Percentiles rank a stretch among this genome's conserved stretches.
Evolutionary conservation across 2,888 invertebrate species (phyloP).

Genomic region (Malthinus flaveolus): DNA sequence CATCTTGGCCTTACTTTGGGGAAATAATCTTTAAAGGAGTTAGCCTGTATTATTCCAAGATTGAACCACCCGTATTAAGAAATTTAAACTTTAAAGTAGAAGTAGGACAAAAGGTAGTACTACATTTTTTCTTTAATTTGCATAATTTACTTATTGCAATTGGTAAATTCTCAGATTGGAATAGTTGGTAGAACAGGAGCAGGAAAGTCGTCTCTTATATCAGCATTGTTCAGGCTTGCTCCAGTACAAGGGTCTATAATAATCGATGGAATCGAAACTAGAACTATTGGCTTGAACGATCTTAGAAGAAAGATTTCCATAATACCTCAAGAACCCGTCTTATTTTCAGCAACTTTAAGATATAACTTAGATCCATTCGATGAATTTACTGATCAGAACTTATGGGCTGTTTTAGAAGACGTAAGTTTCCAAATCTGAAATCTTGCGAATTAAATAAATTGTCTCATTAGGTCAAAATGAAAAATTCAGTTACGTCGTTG

Average conservation of each 20-base stretch:
- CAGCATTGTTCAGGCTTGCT: slow-evolving; percentile 58
- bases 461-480: slow-evolving; percentile 81
- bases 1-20: slow-evolving; percentile 63
- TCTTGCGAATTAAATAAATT: no score
- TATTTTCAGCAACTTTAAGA: neutral
- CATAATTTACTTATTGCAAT: no score
- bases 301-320: slow-evolving; percentile 59
- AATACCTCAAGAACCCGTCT: slow-evolving; percentile 63
- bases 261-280: slow-evolving; percentile 56
- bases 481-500: slow-evolving; percentile 66
- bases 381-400: slow-evolving; percentile 57
- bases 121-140: no score
- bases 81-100: slow-evolving; percentile 54
- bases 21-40: slow-evolving; percentile 61
- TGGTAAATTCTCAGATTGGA: slow-evolving; percentile 54
- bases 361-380: slow-evolving; percentile 2
- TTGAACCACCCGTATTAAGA: slow-evolving; percentile 64
- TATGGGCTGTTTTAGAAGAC: slow-evolving; percentile 70
- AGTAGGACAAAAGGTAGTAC: slow-evolving; percentile 54
- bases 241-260: slow-evolving; percentile 54
- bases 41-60: slow-evolving; percentile 62
- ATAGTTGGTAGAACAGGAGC: slow-evolving; percentile 62
- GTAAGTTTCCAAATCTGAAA: slow-evolving; percentile 49
- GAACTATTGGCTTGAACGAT: slow-evolving; percentile 54
- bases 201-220: slow-evolving; percentile 54